These are phyloP conservation scores for Paramisgurnus dabryanus DNA, from an alignment of 2,113 vertebrate genomes.

Conservation along the genomic window DNA sequence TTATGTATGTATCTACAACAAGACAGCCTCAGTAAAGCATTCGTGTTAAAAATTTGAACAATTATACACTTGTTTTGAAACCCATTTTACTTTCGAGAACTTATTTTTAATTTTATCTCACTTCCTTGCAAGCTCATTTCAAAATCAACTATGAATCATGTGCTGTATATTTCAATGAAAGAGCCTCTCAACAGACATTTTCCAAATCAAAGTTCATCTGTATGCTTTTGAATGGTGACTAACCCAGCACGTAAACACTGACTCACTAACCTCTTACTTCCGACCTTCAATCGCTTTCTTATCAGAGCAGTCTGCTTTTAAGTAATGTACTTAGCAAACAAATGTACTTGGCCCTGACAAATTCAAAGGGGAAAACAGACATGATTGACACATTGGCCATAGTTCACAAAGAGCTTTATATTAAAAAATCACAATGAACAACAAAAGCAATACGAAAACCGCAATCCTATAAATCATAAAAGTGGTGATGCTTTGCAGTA, in stretches of 20 bases:
- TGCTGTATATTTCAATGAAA: conserved; percentile 15
- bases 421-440: neutral
- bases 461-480: neutral
- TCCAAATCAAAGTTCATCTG: conserved; percentile 49
- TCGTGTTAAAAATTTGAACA: neutral
- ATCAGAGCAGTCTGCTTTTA: conserved; percentile 56
- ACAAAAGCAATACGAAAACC: neutral
- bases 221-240: conserved; percentile 52
- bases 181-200: conserved; percentile 21
- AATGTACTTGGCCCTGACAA: neutral
- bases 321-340: conserved; percentile 48
- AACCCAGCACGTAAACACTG: conserved; percentile 66
- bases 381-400: neutral
- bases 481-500: neutral
- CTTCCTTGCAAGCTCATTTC: conserved; percentile 10
- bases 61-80: neutral
- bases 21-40: neutral
- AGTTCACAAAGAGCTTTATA: neutral
- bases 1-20: neutral
- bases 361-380: conserved; percentile 20
- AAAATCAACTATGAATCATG: conserved; percentile 10
- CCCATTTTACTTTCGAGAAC: no score
- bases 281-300: conserved; percentile 65
- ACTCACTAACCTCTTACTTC: conserved; percentile 64
- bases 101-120: neutral